Base-by-base conservation (phyloP, 2,797 vertebrate genomes). In the Balearica regulorum region DNA sequence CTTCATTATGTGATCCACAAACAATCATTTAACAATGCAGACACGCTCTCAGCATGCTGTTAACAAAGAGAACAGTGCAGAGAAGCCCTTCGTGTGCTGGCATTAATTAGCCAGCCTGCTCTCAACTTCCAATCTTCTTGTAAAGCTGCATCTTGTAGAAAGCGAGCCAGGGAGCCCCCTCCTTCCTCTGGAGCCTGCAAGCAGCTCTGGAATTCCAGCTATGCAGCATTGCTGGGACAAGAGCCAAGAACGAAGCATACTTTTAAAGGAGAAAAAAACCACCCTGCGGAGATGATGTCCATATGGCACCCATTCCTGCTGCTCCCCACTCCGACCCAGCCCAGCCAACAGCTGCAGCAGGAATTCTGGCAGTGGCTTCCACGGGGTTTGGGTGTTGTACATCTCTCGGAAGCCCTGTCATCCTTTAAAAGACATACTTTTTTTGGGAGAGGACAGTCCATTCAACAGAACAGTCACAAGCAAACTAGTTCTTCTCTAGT, bases 201-300 rank as follows among this genome's bases (percentile, higher is more conserved):
- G 96, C 96, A 98, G 97, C 97, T 96, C 94, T 95, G 98, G 98
- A 98, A 99, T 98, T 97, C 97, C 93, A 98, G 98, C 96, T 98
- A 98, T 99, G 98, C 97, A 95, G 96, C 94, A 96, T 41, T 89
- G 90, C 98, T 89, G 94, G 97, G 94, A 97, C 94, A 68, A 54
- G 79, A 90, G 97, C 96, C 96, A 98, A 94, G 83, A 93, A 37
- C 62, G 93, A 86, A 90, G 93, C 93, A 91, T 80, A 92, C 64
- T 95, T 97, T 92, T 43, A 46, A 68, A 88, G 73, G 73, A 77
- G 70, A 39, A 46, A 80, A 69, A 72, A 89, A 16, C 64, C 73
- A 87, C 81, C 82, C 96, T 86, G 90, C 12, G 17, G 62, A 81
- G 83, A 71, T 51, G 48, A 83, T 80, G 94, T 81, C 57, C 92